Base-by-base conservation (phyloP, 1,140 invertebrate genomes). In the Drosophila sulfurigaster region DNA sequence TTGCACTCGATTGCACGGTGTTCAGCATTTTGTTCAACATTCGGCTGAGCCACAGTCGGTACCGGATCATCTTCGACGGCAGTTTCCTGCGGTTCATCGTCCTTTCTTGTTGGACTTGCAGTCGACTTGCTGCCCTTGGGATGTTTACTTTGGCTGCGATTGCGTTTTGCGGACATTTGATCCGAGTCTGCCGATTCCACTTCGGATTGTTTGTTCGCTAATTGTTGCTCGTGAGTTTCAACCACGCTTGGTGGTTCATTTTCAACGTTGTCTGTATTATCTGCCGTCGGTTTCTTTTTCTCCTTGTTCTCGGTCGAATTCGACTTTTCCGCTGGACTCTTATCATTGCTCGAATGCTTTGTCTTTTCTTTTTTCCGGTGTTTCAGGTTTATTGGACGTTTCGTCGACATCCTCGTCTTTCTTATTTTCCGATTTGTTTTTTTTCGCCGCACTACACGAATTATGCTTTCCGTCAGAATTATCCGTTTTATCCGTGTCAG, bases 211-310 rank as follows among this genome's bases (percentile, higher is more conserved):
- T 15, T 38, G 8, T 56, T 32, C 13, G 32, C 8, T 56, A 32
- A 2, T 2, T 41, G 32, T n/a, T 2, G 1, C 10, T 13, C 8
- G n/a, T 11, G 3, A n/a, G 30, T 52, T 3, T 32, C 28, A 8
- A 32, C 49, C 4, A 38, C 20, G 13, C 13, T 46, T 5, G 82
- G 78, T n/a, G 82, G 79, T 20, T 86, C 82, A 15, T 86, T 86
- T 35, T 85, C 81, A 11, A 78, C 7, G 43, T 86, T 86, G n/a
- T 75, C 67, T 3, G 51, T 71, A 32, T 46, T 54, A 11, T 35
- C 45, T 11, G 13, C 10, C 46, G 5, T n/a, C 13, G 45, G 11
- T 13, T 16, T 20, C n/a, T 43, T 43, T n/a, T 43, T 43, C 5
- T 38, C 38, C 1, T 35, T 58, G 7, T 49, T 35, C 5, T 60